Evolutionary conservation across 2,797 vertebrate species (phyloP).

Genomic region (Sorex maritimensis): DNA sequence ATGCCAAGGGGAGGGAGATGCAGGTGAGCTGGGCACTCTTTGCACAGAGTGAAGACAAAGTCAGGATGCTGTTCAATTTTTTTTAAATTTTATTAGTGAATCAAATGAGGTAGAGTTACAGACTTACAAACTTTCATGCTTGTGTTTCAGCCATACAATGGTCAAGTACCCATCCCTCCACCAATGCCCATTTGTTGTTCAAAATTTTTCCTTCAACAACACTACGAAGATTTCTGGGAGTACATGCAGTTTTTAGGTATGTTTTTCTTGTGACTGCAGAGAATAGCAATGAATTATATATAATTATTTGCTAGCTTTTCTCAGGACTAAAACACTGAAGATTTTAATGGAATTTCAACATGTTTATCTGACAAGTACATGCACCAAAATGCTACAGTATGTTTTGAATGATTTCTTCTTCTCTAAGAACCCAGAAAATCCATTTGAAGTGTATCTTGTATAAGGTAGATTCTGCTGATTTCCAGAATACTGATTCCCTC

Average conservation of each 20-base stretch:
- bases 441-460: not conserved
- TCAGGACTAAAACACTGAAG: not conserved
- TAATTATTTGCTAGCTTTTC: not conserved
- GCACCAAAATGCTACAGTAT: accelerated
- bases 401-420: not conserved
- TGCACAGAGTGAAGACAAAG: not conserved
- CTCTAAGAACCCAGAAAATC: not conserved
- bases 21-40: accelerated
- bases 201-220: not conserved
- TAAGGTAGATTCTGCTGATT: not conserved
- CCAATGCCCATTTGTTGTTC: no score
- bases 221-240: not conserved
- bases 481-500: not conserved
- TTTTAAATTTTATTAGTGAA: no score
- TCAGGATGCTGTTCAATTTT: not conserved
- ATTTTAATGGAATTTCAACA: no score
- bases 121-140: no score
- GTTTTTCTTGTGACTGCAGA: not conserved
- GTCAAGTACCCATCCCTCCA: no score
- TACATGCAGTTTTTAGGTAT: not conserved
- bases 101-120: no score
- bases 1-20: not conserved
- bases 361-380: not conserved
- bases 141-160: no score
- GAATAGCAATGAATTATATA: not conserved